Evolutionary conservation across 1,140 invertebrate genomes (phyloP), one percentile per base, ranked within the genome.

Genomic region (Drosophila arizonae): DNA sequence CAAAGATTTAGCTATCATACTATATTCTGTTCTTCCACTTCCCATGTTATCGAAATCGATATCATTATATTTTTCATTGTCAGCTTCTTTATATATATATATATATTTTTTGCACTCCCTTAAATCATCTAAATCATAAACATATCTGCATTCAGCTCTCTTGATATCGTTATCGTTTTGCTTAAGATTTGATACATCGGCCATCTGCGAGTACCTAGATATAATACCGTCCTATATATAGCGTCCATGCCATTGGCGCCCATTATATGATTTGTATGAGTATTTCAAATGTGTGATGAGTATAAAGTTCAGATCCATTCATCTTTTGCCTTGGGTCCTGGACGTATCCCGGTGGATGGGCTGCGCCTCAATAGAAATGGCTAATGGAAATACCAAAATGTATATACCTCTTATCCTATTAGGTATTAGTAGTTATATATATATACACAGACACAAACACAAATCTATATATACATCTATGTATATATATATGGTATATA

Each of bases 341-440:
- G 68, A 28, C 55, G 46, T 62, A 8, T 46, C 2, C 8, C 17
- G 43, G 58, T 67, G 68, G 68, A 66, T 66, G 52, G 48, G 56
- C 69, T 71, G 10, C 11, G 15, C 43, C 54, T 63, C 39, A 17
- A 30, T 33, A 33, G 33, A 9, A 33, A 33, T 33, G 33, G 33
- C 33, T 8, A 33, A 33, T 26, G 28, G 3, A 39, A 21, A 46
- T 54, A 46, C 6, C 15, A 61, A 67, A 73, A 72, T 87, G 77
- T 87, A 87, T 75, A 87, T 87, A 87, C 84, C 84, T 87, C 84
- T 77, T 82, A 88, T 63, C 72, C 73, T 77, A 77, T 81, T 79
- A 68, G 81, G 71, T 50, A 60, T n/a, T 33, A 33, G 41, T 68
- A 72, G 52, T 58, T 56, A 58, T 50, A 58, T 51, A 65, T 17